phyloP scores from a whole-genome alignment of 64 coral and sea anemone species.

The Pachyseris speciosa region DNA sequence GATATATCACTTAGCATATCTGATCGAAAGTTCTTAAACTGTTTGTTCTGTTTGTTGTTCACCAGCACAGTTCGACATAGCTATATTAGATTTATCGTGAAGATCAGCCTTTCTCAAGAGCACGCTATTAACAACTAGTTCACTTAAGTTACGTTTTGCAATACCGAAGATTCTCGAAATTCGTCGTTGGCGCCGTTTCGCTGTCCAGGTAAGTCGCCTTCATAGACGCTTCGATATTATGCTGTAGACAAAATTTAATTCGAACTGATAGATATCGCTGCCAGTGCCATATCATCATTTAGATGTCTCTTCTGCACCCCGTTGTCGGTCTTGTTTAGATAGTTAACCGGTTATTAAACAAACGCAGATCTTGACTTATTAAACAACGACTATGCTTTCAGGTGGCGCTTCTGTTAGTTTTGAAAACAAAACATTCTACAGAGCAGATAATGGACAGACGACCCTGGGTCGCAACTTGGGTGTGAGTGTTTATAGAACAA shows the following conservation, averaged over 20 bases:
- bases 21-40: not conserved
- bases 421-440: not conserved
- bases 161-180: not conserved
- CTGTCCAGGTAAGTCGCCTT: not conserved
- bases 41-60: not conserved
- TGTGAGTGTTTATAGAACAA: not conserved
- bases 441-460: not conserved
- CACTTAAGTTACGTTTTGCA: not conserved
- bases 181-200: not conserved
- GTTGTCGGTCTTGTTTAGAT: not conserved
- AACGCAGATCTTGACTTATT: conserved; percentile 3
- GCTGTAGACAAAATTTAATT: not conserved
- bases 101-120: not conserved
- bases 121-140: not conserved
- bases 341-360: not conserved
- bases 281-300: not conserved
- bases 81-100: not conserved
- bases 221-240: no score
- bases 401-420: not conserved
- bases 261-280: not conserved
- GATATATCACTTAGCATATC: not conserved
- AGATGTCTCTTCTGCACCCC: not conserved
- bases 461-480: not conserved
- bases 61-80: not conserved
- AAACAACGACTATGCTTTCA: not conserved